These are phyloP conservation scores for Rhodinocichla rosea DNA, from an alignment of 2,113 vertebrate genomes.

Conservation along the genomic window DNA sequence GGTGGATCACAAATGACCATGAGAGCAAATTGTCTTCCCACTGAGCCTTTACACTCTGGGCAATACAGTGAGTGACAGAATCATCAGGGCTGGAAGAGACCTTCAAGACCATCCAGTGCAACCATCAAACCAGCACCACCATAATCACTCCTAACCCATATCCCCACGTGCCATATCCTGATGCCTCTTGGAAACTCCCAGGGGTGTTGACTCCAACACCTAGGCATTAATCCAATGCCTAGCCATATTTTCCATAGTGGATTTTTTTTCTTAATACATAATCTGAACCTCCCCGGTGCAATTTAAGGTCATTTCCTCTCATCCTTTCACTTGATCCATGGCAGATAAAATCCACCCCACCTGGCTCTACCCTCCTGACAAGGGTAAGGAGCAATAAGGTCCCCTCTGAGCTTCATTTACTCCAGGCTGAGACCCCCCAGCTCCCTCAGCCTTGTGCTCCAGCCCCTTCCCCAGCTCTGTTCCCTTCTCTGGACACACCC, in stretches of 20 bases:
- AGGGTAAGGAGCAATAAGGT: neutral
- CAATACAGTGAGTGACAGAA: neutral
- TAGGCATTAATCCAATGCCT: neutral
- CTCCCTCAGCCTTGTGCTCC: neutral
- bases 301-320: neutral
- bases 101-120: neutral
- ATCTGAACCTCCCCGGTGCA: neutral
- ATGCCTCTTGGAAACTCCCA: neutral
- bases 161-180: neutral
- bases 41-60: neutral
- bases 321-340: neutral
- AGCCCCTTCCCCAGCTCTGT: fast-evolving
- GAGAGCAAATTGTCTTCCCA: neutral
- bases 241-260: too few species aligned
- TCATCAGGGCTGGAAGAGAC: neutral
- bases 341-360: neutral
- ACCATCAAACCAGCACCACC: neutral
- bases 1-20: neutral
- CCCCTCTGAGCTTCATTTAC: neutral
- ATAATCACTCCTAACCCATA: fast-evolving
- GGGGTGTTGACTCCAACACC: neutral
- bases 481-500: fast-evolving
- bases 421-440: fast-evolving
- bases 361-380: neutral
- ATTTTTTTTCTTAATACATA: neutral